phyloP scores from a whole-genome alignment of 1,140 invertebrate species.

The Caenorhabditis brenneri region DNA sequence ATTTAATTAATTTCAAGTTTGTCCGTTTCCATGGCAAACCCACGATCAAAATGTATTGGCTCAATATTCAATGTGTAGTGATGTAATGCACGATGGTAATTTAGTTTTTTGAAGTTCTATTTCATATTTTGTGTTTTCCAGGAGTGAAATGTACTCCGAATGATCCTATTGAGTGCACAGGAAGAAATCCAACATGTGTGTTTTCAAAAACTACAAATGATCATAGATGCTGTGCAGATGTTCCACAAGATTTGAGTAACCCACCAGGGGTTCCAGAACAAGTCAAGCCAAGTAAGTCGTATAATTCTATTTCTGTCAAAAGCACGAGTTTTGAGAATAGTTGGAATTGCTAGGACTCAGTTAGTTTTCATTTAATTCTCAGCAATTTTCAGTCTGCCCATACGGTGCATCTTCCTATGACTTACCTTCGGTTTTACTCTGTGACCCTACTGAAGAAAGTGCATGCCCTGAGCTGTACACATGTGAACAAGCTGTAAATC shows the following conservation, averaged over 20 bases:
- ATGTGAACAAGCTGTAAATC: conserved; percentile 56
- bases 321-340: no score
- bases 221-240: conserved; percentile 57
- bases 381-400: conserved; percentile 52
- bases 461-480: conserved; percentile 53
- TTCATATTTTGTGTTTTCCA: neutral
- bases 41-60: conserved; percentile 58
- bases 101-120: neutral
- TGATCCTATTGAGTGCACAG: conserved; percentile 59
- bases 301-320: no score
- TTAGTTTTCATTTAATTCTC: no score
- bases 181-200: conserved; percentile 56
- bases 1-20: conserved; percentile 49
- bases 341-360: no score
- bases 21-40: conserved; percentile 60
- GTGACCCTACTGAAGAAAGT: conserved; percentile 57
- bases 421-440: conserved; percentile 55
- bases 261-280: conserved; percentile 59
- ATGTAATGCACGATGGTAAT: conserved; percentile 54
- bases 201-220: conserved; percentile 53
- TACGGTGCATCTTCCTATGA: conserved; percentile 59
- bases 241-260: conserved; percentile 56
- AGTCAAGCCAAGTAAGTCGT: conserved; percentile 58
- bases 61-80: conserved; percentile 55
- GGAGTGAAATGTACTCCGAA: conserved; percentile 53